These are phyloP conservation scores for Diarsia dahlii DNA, from an alignment of 2,888 invertebrate genomes.

Conservation along the genomic window DNA sequence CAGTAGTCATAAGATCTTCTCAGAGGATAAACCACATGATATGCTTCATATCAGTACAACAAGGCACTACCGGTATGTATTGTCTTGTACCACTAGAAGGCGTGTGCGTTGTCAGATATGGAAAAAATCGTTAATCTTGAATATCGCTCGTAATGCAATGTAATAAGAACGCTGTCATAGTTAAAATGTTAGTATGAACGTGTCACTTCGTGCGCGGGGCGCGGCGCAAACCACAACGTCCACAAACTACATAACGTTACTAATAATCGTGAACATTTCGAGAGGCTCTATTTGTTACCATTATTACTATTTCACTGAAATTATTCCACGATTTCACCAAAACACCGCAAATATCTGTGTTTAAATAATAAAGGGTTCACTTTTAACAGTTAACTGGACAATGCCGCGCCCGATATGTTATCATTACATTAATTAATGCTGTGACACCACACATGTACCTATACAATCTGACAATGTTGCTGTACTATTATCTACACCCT, in stretches of 20 bases:
- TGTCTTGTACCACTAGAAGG: no score
- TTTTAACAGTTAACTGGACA: neutral
- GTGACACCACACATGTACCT: neutral
- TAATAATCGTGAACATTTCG: conserved; percentile 11
- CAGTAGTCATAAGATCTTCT: no score
- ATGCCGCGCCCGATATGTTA: neutral
- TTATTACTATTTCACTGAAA: conserved; percentile 1
- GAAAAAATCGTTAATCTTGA: no score
- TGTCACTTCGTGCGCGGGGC: neutral
- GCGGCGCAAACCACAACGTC: neutral
- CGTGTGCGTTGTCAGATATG: no score
- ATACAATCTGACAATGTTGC: no score
- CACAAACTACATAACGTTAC: conserved; percentile 7
- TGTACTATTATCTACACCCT: no score
- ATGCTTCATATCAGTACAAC: no score
- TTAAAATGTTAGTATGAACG: neutral
- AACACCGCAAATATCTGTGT: neutral
- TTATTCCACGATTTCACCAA: neutral
- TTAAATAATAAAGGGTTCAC: neutral
- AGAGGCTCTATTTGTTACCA: neutral
- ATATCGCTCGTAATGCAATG: neutral
- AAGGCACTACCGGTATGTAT: no score
- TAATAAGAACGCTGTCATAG: neutral
- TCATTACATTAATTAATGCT: neutral
- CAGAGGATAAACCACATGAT: no score